phyloP scores from a whole-genome alignment of 2,888 invertebrate genomes.

The Brassicogethes aeneus region DNA sequence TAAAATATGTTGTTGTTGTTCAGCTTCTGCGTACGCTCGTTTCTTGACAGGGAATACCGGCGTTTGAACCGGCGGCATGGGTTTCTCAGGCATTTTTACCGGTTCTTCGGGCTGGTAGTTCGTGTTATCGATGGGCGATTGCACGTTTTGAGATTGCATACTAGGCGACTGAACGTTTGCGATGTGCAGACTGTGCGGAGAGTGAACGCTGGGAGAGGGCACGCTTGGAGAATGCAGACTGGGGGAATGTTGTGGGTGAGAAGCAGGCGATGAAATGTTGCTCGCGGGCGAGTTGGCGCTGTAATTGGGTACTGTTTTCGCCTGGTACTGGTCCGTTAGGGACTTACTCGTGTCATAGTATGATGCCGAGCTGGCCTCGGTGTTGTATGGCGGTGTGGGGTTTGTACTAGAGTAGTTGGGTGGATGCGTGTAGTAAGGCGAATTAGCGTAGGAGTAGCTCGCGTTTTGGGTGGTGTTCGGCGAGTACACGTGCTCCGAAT shows the following conservation, averaged over 20 bases:
- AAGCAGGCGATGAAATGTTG: constrained; percentile 22
- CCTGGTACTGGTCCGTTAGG: constrained; percentile 39
- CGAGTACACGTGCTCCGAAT: constrained; percentile 49
- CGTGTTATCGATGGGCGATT: constrained; percentile 11
- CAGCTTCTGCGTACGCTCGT: constrained; percentile 48
- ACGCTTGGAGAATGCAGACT: constrained; percentile 18
- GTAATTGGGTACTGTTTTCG: constrained; percentile 37
- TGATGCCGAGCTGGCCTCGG: constrained; percentile 25
- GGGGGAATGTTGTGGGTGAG: constrained; percentile 20
- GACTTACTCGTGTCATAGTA: constrained; percentile 55
- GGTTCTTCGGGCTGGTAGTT: constrained; percentile 18
- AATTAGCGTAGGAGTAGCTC: constrained; percentile 31
- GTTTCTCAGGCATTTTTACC: constrained; percentile 13
- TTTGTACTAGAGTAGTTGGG: constrained; percentile 39
- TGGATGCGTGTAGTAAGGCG: constrained; percentile 35
- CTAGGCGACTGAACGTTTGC: constrained; percentile 2
- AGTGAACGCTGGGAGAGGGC: constrained; percentile 16
- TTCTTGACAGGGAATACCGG: constrained; percentile 56
- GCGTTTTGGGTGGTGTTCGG: constrained; percentile 43
- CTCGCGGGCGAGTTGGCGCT: constrained; percentile 34
- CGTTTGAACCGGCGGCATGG: constrained; percentile 30
- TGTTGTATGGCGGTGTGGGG: constrained; percentile 41
- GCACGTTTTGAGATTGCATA: constrained; percentile 5
- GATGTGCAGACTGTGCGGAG: constrained; percentile 10
- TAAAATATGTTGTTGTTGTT: constrained; percentile 16